These are phyloP conservation scores for Gambusia holbrooki DNA, from an alignment of 2,113 vertebrate species.

Conservation along the genomic window DNA sequence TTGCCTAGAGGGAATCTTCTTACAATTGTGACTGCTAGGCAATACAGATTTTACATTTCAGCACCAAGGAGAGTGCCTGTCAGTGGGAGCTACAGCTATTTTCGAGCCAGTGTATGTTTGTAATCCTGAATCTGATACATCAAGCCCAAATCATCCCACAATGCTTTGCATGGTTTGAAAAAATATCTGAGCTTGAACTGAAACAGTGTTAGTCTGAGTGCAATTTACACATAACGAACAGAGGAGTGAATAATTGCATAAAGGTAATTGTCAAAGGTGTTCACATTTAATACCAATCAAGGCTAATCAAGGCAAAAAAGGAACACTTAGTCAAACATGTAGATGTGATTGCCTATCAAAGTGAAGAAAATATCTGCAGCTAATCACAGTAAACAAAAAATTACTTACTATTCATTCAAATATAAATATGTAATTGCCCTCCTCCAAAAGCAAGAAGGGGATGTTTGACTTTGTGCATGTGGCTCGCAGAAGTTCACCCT, in stretches of 20 bases:
- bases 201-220: neutral
- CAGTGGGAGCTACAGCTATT: neutral
- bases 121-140: neutral
- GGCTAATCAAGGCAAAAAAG: neutral
- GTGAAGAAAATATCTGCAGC: neutral
- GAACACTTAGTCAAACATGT: neutral
- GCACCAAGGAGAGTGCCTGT: slow-evolving; percentile 9
- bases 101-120: neutral
- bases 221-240: neutral
- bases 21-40: neutral
- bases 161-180: neutral
- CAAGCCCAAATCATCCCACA: neutral
- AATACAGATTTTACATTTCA: neutral
- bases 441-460: too few relatives aligned
- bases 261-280: neutral
- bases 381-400: neutral
- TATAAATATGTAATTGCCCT: too few relatives aligned
- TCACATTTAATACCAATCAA: neutral
- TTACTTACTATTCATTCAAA: too few relatives aligned
- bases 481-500: too few relatives aligned
- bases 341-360: neutral
- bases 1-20: neutral
- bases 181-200: neutral
- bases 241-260: neutral
- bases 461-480: too few relatives aligned